phyloP scores from a whole-genome alignment of 2,113 vertebrate genomes.

The Genyomyrus donnyi region DNA sequence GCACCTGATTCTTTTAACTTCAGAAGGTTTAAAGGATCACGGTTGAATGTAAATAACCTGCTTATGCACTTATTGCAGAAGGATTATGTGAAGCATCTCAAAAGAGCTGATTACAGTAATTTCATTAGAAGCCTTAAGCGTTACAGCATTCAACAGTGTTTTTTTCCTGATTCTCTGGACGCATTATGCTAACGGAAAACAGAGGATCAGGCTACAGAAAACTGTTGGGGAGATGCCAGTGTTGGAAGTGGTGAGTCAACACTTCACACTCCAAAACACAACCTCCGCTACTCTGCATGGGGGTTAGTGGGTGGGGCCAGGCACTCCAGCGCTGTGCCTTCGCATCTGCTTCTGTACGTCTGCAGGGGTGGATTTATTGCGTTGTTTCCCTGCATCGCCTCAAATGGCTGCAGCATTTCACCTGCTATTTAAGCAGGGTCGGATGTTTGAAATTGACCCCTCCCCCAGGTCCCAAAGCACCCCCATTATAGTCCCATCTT shows the following conservation, averaged over 20 bases:
- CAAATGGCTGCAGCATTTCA: neutral
- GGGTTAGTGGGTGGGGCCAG: neutral
- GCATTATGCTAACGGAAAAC: neutral
- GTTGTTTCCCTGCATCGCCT: neutral
- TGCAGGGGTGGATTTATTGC: neutral
- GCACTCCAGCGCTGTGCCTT: neutral
- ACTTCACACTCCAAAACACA: neutral
- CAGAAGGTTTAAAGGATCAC: neutral
- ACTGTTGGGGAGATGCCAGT: neutral
- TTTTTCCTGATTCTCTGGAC: neutral
- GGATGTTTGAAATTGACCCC: neutral
- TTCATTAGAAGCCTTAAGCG: neutral
- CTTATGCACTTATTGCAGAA: neutral
- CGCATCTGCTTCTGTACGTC: neutral
- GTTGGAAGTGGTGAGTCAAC: neutral
- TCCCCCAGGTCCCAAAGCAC: neutral
- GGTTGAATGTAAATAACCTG: neutral
- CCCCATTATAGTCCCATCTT: neutral
- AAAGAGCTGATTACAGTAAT: neutral
- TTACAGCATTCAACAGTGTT: neutral
- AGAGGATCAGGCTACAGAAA: neutral
- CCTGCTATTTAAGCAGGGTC: neutral
- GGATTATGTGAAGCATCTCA: neutral
- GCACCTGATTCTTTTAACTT: neutral
- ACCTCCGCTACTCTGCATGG: neutral